These are phyloP conservation scores for Pristionchus pacificus DNA, from an alignment of 1,140 invertebrate genomes.

Conservation along the genomic window DNA sequence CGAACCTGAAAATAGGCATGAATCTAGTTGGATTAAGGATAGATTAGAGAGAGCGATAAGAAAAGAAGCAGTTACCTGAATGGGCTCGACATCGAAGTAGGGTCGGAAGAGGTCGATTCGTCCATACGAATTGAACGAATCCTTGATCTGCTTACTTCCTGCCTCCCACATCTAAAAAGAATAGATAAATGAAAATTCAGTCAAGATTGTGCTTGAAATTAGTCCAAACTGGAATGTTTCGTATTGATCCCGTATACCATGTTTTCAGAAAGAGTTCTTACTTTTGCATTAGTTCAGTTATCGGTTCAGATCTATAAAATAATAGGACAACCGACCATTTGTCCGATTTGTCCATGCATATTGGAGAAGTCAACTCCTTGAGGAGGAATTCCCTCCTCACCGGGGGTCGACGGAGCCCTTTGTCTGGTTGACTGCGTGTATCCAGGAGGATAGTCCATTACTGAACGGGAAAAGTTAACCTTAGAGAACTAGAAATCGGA, in stretches of 20 bases:
- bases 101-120: constrained; percentile 22
- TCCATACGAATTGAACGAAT: constrained; percentile 28
- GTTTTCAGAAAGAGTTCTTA: too few relatives aligned
- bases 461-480: too few relatives aligned
- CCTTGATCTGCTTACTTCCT: constrained; percentile 20
- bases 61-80: constrained; percentile 6
- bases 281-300: too few relatives aligned
- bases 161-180: constrained; percentile 28
- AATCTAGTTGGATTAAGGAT: not conserved
- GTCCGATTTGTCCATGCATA: constrained; percentile 30
- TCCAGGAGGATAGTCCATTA: not conserved
- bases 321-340: constrained; percentile 14
- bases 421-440: constrained; percentile 1
- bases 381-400: not conserved
- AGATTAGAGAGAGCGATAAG: constrained; percentile 1
- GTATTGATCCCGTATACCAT: not conserved
- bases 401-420: not conserved
- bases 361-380: not conserved
- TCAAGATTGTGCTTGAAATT: not conserved
- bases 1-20: constrained; percentile 21
- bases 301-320: not conserved
- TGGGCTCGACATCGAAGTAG: constrained; percentile 29
- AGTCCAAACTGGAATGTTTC: not conserved
- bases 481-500: too few relatives aligned
- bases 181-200: not conserved